Evolutionary conservation across 2,113 vertebrate genomes (phyloP), one percentile per base, ranked within the genome.

Genomic region (Ictalurus furcatus): DNA sequence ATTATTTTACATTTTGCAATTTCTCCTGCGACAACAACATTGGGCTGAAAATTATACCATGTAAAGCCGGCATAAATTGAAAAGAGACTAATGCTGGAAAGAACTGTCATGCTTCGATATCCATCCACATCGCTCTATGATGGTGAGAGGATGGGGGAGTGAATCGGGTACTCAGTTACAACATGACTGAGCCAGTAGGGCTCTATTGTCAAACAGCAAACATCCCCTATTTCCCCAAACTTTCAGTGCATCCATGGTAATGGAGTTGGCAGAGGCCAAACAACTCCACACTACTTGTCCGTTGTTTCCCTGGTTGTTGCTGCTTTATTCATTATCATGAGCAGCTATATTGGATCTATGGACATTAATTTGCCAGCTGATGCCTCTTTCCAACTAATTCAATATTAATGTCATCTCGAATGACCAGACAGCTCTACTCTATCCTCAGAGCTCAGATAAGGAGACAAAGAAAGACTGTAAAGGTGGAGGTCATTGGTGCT

Each of bases 381-480:
- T 85, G 81, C 90, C 90, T 90, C 73, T n/a, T 90, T 93, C 89
- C 83, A 78, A 93, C 85, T 93, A 90, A 92, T 93, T 94, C 91
- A 90, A 90, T 92, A 93, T 94, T 93, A 95, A 95, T 93, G 90
- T 92, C 25, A 76, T 89, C 91, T 95, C 92, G 90, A 85, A 93
- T 95, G 93, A 94, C 90, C 87, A 89, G 90, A 91, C 92, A 92
- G 88, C 89, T 92, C 85, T 89, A 86, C 85, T 81, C 71, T 71
- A 87, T 81, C 44, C 85, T 82, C 89, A 71, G 81, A 90, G 90
- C 90, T 48, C 84, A 88, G 84, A 89, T 40, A 34, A 81, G 89
- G 69, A 90, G 44, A 54, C 89, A 73, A 12, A 85, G 30, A 89
- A 9, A 85, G 84, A 79, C 13, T 56, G 13, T 48, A 6, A 48